Conservation (phyloP, 2,888 invertebrate genomes). For the Lepidocyrtinus sp. region DNA sequence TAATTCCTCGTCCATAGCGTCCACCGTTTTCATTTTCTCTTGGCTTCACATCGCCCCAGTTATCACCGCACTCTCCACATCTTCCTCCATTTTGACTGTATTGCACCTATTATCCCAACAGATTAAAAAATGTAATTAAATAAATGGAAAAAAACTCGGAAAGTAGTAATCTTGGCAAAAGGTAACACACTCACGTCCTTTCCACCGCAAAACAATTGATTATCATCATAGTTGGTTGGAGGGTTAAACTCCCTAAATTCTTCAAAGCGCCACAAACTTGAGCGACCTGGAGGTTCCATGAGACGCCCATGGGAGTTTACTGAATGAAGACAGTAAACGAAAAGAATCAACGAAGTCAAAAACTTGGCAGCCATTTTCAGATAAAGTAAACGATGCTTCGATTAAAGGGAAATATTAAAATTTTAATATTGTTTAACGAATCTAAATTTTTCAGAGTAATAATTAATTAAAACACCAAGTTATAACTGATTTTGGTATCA, state of each 20-base stretch:
- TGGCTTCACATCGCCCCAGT: slow-evolving; percentile 44
- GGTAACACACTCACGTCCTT: slow-evolving; percentile 49
- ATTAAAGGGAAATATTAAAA: too few relatives aligned
- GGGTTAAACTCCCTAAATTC: slow-evolving; percentile 46
- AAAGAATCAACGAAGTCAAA: neutral
- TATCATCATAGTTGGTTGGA: slow-evolving; percentile 57
- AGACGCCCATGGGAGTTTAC: slow-evolving; percentile 55
- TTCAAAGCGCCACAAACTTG: slow-evolving; percentile 55
- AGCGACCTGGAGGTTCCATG: slow-evolving; percentile 56
- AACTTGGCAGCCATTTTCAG: neutral
- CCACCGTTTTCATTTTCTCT: slow-evolving; percentile 60
- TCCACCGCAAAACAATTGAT: slow-evolving; percentile 59
- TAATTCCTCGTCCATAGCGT: slow-evolving; percentile 49
- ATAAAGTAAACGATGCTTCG: too few relatives aligned
- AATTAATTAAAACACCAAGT: too few relatives aligned
- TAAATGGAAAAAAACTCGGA: too few relatives aligned
- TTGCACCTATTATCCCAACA: slow-evolving; percentile 58
- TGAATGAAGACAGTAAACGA: neutral
- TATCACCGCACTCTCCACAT: slow-evolving; percentile 62
- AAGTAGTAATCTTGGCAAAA: too few relatives aligned
- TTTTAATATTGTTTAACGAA: too few relatives aligned
- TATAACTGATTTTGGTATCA: too few relatives aligned
- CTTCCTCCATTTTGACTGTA: slow-evolving; percentile 54
- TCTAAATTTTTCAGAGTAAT: too few relatives aligned
- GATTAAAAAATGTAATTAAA: too few relatives aligned